These are phyloP conservation scores for Empis livida DNA, from an alignment of 2,888 invertebrate species.

Conservation along the genomic window DNA sequence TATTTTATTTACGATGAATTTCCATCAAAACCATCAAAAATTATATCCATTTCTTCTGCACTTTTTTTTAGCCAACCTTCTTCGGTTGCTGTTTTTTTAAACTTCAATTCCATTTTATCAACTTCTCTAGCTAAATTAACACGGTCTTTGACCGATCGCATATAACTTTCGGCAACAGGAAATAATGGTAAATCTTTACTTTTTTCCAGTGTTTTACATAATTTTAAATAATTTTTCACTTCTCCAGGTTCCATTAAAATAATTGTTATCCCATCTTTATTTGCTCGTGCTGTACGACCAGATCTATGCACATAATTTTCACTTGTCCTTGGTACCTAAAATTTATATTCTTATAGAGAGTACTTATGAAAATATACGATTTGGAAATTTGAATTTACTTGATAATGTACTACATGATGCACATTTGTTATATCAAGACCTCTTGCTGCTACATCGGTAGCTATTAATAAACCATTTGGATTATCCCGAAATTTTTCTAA, in stretches of 20 bases:
- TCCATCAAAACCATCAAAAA: conserved; percentile 57
- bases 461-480: conserved; percentile 62
- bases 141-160: conserved; percentile 53
- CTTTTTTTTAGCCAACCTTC: conserved; percentile 77
- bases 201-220: conserved; percentile 73
- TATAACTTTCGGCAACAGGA: conserved; percentile 51
- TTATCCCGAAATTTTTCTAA: conserved; percentile 73
- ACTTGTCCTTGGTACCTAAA: conserved; percentile 73
- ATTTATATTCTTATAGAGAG: background rate
- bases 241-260: conserved; percentile 85
- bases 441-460: conserved; percentile 95
- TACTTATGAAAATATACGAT: too few species aligned
- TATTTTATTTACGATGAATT: conserved; percentile 26
- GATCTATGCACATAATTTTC: conserved; percentile 96
- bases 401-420: conserved; percentile 93
- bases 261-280: conserved; percentile 78
- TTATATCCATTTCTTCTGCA: conserved; percentile 82
- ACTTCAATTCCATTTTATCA: conserved; percentile 59
- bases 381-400: conserved; percentile 27
- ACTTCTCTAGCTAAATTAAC: conserved; percentile 67
- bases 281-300: conserved; percentile 89
- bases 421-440: conserved; percentile 91
- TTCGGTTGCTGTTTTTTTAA: conserved; percentile 49
- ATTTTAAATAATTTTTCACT: conserved; percentile 59
- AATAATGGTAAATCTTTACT: conserved; percentile 76